These are phyloP conservation scores for Abramis brama DNA, from an alignment of 2,113 vertebrate species.

Conservation along the genomic window DNA sequence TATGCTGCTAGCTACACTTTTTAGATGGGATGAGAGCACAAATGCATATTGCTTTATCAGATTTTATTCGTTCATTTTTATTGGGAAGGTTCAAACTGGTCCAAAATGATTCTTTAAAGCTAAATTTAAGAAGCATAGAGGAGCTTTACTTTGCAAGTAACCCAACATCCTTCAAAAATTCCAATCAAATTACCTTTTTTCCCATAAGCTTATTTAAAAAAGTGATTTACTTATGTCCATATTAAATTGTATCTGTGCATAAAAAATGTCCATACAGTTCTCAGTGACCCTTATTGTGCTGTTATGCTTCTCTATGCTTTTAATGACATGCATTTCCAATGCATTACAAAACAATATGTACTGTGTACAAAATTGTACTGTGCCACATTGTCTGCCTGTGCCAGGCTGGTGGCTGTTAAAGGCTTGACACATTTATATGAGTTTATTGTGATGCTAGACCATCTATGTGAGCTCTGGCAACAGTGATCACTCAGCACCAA, in stretches of 20 bases:
- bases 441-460: not conserved
- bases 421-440: not conserved
- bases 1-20: not conserved
- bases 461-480: not conserved
- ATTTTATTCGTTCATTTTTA: not conserved
- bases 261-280: not conserved
- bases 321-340: not conserved
- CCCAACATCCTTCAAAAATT: not conserved
- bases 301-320: constrained; percentile 5
- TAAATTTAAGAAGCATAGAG: not conserved
- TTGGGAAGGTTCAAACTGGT: not conserved
- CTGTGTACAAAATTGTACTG: not conserved
- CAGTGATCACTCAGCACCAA: constrained; percentile 6
- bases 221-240: not conserved
- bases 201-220: not conserved
- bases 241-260: constrained; percentile 13
- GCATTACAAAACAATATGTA: not conserved
- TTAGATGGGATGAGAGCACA: not conserved
- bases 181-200: not conserved
- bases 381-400: not conserved
- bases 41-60: not conserved
- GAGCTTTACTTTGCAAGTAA: not conserved
- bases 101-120: not conserved
- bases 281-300: not conserved
- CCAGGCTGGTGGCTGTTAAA: not conserved